Base-by-base conservation (phyloP, 2,797 vertebrate genomes). In the Sphenodon punctatus region DNA sequence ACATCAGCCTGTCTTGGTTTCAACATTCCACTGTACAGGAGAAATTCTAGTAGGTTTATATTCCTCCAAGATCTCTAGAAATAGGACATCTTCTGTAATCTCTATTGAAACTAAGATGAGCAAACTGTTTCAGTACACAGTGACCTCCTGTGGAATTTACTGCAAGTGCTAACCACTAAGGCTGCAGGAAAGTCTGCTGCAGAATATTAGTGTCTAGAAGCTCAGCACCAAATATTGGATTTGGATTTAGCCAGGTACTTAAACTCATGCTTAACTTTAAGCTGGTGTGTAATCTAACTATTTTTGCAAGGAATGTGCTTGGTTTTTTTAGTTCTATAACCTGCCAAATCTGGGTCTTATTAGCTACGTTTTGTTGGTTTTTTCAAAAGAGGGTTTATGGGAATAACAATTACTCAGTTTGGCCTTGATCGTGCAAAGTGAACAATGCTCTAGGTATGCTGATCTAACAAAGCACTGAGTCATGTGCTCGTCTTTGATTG, bases 141-240 rank as follows among this genome's bases (percentile, higher is more conserved):
- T 64, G 93, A 53, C 94, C 93, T 82, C 95, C 87, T 75, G 92
- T 90, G 93, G 93, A 49, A 36, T 64, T n/a, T 32, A 23, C 0
- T 67, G 63, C 60, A 42, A 91, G 58, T 25, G 70, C 51, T 75
- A 59, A 41, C 41, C 30, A 42, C 11, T 9, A 11, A 36, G 1
- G 9, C 59, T 36, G 43, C 25, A 16, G 20, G 41, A 19, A 1
- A 38, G 7, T 8, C 32, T 38, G 20, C 12, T n/a, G 19, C 27
- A 48, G 68, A 72, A 1, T 15, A 32, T 16, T 53, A 34, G n/a
- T 48, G 42, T 61, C 20, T 34, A 27, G 38, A 51, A 73, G 39
- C n/a, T 17, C 6, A 46, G 34, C 15, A 53, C 13, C 58, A 39
- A 64, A 41, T 20, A 48, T 42, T 67, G 46, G 42, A 32, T 51